Percentiles rank a stretch among this genome's conserved stretches.
Conservation (phyloP, 2,113 vertebrate genomes). For the Leptobrachium ailaonicum region DNA sequence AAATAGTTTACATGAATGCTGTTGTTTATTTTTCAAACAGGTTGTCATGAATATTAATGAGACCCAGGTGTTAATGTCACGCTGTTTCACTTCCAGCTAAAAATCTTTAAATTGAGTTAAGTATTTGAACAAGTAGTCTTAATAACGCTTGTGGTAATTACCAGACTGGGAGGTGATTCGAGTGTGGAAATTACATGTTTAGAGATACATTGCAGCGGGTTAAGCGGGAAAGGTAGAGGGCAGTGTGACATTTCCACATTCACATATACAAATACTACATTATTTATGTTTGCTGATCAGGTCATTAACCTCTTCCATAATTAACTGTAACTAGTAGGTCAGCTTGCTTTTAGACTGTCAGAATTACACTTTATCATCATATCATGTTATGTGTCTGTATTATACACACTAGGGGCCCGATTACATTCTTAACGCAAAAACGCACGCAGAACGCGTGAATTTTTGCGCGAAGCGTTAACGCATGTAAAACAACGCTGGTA, state of each 20-base stretch:
- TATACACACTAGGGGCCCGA: too few species aligned
- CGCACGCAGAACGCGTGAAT: too few species aligned
- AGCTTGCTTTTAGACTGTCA: neutral
- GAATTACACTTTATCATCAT: too few species aligned
- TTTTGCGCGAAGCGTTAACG: too few species aligned
- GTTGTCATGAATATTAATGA: slow-evolving; percentile 75
- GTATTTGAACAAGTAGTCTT: slow-evolving; percentile 64
- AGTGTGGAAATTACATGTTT: slow-evolving; percentile 9
- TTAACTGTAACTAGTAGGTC: neutral
- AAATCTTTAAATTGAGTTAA: slow-evolving; percentile 64
- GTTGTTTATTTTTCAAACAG: slow-evolving; percentile 72
- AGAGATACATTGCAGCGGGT: slow-evolving; percentile 36
- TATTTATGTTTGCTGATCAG: slow-evolving; percentile 4
- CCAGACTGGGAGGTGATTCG: slow-evolving; percentile 8
- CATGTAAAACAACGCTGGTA: too few species aligned
- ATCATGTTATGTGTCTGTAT: too few species aligned
- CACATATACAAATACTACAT: slow-evolving; percentile 33
- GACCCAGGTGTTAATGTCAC: slow-evolving; percentile 71
- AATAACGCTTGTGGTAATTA: slow-evolving; percentile 60
- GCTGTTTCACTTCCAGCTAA: slow-evolving; percentile 62
- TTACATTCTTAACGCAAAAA: too few species aligned
- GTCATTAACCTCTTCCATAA: slow-evolving; percentile 14
- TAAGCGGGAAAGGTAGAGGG: neutral
- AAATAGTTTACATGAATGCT: slow-evolving; percentile 70
- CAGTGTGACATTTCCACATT: slow-evolving; percentile 1